These are phyloP conservation scores for Syritta pipiens DNA, from an alignment of 2,888 invertebrate species.

Conservation along the genomic window DNA sequence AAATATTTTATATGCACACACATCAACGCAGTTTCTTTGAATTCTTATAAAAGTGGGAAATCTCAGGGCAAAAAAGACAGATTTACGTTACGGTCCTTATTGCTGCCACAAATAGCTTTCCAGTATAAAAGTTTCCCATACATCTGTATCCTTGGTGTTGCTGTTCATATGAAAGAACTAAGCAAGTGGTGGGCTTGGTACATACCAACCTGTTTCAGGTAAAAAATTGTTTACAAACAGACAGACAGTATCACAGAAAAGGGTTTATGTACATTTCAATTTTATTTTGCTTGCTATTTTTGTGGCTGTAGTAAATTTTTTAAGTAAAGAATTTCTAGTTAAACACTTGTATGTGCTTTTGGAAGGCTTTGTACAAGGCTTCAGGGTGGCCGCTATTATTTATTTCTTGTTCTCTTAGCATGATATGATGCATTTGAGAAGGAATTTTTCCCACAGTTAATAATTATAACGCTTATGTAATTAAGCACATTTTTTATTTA, in stretches of 20 bases:
- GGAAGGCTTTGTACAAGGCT: neutral
- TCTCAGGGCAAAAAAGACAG: conserved; percentile 7
- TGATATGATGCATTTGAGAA: too few species aligned
- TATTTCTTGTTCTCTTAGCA: neutral
- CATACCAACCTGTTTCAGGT: conserved; percentile 27
- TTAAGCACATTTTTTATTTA: too few species aligned
- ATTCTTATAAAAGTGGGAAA: conserved; percentile 5
- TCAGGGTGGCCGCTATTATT: conserved; percentile 3
- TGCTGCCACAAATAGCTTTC: conserved; percentile 46
- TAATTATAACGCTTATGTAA: too few species aligned
- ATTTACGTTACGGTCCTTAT: conserved; percentile 31
- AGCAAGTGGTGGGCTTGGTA: conserved; percentile 32
- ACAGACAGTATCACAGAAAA: conserved; percentile 1
- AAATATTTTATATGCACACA: too few species aligned
- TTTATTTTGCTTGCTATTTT: conserved; percentile 40
- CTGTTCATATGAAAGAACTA: conserved; percentile 26
- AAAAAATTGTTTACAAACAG: conserved; percentile 39
- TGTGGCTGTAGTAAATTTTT: conserved; percentile 28
- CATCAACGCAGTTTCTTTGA: conserved; percentile 10
- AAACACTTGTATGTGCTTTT: conserved; percentile 13
- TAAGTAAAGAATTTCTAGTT: conserved; percentile 34
- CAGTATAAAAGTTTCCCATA: conserved; percentile 27
- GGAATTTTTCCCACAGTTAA: too few species aligned
- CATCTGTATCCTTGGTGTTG: conserved; percentile 10
- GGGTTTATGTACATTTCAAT: conserved; percentile 24